These are phyloP conservation scores for Cyprinodon brontotheroides DNA, from an alignment of 2,113 vertebrate genomes.

Conservation along the genomic window DNA sequence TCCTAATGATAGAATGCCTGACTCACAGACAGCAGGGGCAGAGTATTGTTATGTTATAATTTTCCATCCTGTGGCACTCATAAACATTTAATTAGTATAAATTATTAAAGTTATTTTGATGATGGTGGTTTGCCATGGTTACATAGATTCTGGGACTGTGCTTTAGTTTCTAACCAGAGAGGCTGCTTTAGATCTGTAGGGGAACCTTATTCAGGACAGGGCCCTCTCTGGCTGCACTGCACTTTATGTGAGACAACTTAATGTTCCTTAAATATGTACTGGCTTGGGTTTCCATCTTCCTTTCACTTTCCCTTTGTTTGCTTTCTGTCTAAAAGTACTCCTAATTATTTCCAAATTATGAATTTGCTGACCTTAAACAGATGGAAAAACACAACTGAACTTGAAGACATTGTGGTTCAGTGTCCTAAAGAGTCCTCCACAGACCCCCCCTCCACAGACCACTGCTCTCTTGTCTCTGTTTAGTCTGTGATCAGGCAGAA, in stretches of 20 bases:
- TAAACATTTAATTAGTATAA: slow-evolving; percentile 40
- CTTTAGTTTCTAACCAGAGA: slow-evolving; percentile 43
- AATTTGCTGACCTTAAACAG: slow-evolving; percentile 28
- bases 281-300: not conserved
- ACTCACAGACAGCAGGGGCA: slow-evolving; percentile 18
- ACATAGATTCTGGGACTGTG: slow-evolving; percentile 41
- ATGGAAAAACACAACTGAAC: slow-evolving; percentile 24
- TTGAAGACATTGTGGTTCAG: slow-evolving; percentile 34
- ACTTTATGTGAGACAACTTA: slow-evolving; percentile 43
- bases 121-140: slow-evolving; percentile 21
- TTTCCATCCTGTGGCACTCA: slow-evolving; percentile 23
- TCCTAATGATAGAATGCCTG: slow-evolving; percentile 34
- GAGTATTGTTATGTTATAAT: slow-evolving; percentile 28
- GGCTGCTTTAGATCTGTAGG: slow-evolving; percentile 58
- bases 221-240: slow-evolving; percentile 24
- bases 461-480: slow-evolving; percentile 31
- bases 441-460: not conserved
- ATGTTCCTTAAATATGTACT: slow-evolving; percentile 63
- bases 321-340: not conserved
- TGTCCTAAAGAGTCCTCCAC: slow-evolving; percentile 13
- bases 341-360: slow-evolving; percentile 38
- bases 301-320: slow-evolving; percentile 26
- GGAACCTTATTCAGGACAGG: slow-evolving; percentile 2
- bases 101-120: slow-evolving; percentile 30
- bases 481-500: slow-evolving; percentile 35